Evolutionary conservation across 2,888 invertebrate genomes (phyloP), one percentile per base, ranked within the genome.

Genomic region (Stenoptilia bipunctidactyla): DNA sequence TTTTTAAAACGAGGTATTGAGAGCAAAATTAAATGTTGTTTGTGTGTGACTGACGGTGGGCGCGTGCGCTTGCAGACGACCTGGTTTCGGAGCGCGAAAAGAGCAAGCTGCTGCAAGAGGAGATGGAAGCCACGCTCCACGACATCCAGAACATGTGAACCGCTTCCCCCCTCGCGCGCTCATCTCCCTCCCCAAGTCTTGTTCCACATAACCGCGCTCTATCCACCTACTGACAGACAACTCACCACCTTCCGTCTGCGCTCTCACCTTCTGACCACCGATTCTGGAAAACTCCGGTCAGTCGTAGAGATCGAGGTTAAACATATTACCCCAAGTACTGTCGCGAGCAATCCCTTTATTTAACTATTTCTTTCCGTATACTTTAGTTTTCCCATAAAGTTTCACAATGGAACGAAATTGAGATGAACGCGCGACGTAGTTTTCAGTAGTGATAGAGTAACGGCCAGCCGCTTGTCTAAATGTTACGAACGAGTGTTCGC

Each of bases 81-180:
- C 91, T 97, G 85, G 89, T 95, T 84, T 88, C 90, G 77, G 95
- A 96, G 87, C 94, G 93, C 86, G 93, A 93, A 88, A 95, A 96
- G 90, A 96, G 94, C 89, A 96, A 94, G 89, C 87, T 93, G 82
- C 92, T 98, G 82, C 93, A 96, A 85, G 95, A 96, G 85, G 98
- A 98, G 86, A 96, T 98, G 94, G 98, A 98, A 87, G 92, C 95
- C 74, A 96, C 97, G 73, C 92, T 98, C 88, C 95, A 96, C 90
- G 98, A 98, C 88, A 95, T 98, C 87, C 97, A 97, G 89, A 96
- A 96, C 87, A 97, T 97, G 95, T 97, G 94, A 91, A 87, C 76
- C 64, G 66, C 58, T 51, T 61, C 53, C 58, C 53, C 54, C 46
- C 56, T 50, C 56, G 50, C 57, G 47, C 58, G 53, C 49, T 48